Conservation (phyloP, 2,113 vertebrate species). For the Semnornis frantzii region DNA sequence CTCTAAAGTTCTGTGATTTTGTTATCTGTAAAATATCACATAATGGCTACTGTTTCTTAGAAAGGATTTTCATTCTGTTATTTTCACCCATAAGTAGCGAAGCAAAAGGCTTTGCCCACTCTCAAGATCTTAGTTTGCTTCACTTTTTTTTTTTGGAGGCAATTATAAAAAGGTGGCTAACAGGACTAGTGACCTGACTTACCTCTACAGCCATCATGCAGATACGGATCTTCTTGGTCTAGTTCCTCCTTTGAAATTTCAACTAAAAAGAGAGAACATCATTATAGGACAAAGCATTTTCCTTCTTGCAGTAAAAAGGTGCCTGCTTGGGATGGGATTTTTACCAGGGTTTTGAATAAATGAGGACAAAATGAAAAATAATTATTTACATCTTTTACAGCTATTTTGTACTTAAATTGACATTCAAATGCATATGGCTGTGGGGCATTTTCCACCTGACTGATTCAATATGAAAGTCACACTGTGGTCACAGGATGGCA, state of each 20-base stretch:
- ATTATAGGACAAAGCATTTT: conserved; percentile 13
- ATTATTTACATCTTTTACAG: conserved; percentile 4
- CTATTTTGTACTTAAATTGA: conserved; percentile 23
- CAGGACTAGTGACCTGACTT: conserved; percentile 37
- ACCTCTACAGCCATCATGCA: conserved; percentile 85
- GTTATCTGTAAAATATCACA: not conserved
- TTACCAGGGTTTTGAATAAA: not conserved
- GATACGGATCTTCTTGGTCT: conserved; percentile 81
- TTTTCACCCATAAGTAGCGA: not conserved
- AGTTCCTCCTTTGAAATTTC: conserved; percentile 63
- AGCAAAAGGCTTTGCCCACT: conserved; percentile 7
- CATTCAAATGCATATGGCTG: not conserved
- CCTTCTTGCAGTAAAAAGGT: not conserved
- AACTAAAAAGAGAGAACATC: conserved; percentile 17
- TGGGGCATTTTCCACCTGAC: not conserved
- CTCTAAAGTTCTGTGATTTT: too few relatives aligned
- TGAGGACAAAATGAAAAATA: conserved; percentile 1
- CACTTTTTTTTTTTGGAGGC: not conserved
- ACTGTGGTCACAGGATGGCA: not conserved
- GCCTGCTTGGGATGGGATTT: not conserved
- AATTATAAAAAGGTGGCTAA: not conserved
- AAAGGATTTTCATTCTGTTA: not conserved
- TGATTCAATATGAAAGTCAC: not conserved
- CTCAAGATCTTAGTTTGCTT: not conserved
- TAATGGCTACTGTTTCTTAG: not conserved